Conservation (phyloP, 2,888 invertebrate species). For the Leucania comma region DNA sequence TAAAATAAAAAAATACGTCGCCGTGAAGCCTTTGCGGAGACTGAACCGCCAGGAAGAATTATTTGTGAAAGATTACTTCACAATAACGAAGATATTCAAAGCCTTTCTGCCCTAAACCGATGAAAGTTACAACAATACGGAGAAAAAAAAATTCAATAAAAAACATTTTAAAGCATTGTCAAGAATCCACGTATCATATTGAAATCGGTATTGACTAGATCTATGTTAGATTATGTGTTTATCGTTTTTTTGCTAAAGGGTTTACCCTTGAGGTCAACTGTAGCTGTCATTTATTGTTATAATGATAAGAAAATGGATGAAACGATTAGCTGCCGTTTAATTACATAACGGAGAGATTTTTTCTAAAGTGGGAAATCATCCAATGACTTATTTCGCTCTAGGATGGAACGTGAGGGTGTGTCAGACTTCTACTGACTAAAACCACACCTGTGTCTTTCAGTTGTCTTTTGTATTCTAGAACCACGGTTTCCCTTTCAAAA, state of each 20-base stretch:
- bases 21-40: not conserved
- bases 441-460: no score
- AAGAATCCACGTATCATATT: constrained; percentile 35
- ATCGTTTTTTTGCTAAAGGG: constrained; percentile 60
- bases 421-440: no score
- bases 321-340: constrained; percentile 14
- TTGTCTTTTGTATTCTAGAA: no score
- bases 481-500: no score
- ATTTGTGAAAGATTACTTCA: constrained; percentile 12
- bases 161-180: constrained; percentile 20
- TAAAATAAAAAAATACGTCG: constrained; percentile 26
- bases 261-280: constrained; percentile 54
- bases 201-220: constrained; percentile 37
- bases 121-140: not conserved
- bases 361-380: no score
- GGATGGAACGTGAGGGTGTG: no score
- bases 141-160: no score
- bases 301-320: constrained; percentile 33
- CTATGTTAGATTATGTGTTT: constrained; percentile 48
- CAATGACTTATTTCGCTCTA: no score
- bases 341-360: not conserved
- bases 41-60: constrained; percentile 4
- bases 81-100: constrained; percentile 6
- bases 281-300: constrained; percentile 16
- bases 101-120: not conserved